Percentiles rank a stretch among this genome's conserved stretches.
phyloP scores from a whole-genome alignment of 2,797 vertebrate species.

The Lagocephalus sceleratus region DNA sequence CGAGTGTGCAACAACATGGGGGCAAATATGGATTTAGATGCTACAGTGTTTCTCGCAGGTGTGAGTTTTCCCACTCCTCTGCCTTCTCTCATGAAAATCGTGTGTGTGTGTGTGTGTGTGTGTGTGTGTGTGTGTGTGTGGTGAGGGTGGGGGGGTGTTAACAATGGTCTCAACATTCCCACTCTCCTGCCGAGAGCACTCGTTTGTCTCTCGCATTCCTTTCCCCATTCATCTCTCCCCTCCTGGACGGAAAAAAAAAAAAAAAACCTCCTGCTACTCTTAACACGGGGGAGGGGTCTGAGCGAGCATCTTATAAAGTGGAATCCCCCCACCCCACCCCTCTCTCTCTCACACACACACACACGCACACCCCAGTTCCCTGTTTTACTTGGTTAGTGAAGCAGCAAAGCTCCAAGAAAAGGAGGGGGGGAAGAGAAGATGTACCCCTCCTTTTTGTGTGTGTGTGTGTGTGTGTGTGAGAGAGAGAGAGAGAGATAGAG shows the following conservation, averaged over 20 bases:
- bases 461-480: slow-evolving; percentile 56
- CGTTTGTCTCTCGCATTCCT: slow-evolving; percentile 78
- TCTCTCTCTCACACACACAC: too few species aligned
- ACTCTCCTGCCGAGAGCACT: slow-evolving; percentile 76
- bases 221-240: slow-evolving; percentile 71
- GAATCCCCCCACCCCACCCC: slow-evolving; percentile 29
- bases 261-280: slow-evolving; percentile 48
- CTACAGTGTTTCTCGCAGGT: slow-evolving; percentile 50
- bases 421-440: slow-evolving; percentile 62
- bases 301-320: slow-evolving; percentile 53
- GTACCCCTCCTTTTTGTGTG: slow-evolving; percentile 66
- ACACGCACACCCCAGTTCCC: slow-evolving; percentile 36
- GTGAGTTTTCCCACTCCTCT: slow-evolving; percentile 60
- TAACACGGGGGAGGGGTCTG: slow-evolving; percentile 54
- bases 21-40: slow-evolving; percentile 23
- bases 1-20: too few species aligned
- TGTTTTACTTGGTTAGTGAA: slow-evolving; percentile 75
- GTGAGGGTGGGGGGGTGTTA: slow-evolving; percentile 51
- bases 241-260: slow-evolving; percentile 52
- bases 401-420: slow-evolving; percentile 70
- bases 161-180: slow-evolving; percentile 73
- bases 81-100: slow-evolving; percentile 17
- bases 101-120: too few species aligned
- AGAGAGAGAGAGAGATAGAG: too few species aligned
- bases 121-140: too few species aligned